A percentile compares a stretch with the other conserved stretches of the same genome.
phyloP scores from a whole-genome alignment of 2,113 vertebrate genomes.

The Verasper variegatus region DNA sequence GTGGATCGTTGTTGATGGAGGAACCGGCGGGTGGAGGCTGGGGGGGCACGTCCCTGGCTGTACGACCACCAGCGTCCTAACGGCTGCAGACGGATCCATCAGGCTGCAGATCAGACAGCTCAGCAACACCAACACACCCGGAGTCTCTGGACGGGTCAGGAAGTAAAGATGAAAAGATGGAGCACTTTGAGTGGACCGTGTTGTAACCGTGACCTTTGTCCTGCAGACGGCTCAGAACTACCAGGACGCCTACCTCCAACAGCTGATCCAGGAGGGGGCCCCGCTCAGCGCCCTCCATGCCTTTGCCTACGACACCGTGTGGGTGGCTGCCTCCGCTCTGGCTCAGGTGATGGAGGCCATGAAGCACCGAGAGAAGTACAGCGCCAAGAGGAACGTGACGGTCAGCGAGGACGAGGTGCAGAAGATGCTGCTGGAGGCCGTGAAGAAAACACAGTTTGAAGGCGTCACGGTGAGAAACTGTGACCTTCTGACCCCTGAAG shows the following conservation, averaged over 20 bases:
- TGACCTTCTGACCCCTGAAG: too few relatives aligned
- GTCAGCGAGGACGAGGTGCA: conserved; percentile 84
- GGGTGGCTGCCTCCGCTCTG: conserved; percentile 90
- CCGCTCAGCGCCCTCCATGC: conserved; percentile 88
- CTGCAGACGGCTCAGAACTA: conserved; percentile 90
- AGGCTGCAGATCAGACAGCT: conserved; percentile 85
- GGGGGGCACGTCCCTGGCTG: conserved; percentile 82
- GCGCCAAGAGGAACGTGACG: conserved; percentile 84
- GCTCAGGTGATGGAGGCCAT: conserved; percentile 87
- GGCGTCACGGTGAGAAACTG: conserved; percentile 90
- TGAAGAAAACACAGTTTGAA: conserved; percentile 90
- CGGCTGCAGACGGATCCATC: conserved; percentile 91
- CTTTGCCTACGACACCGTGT: conserved; percentile 94
- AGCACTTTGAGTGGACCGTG: background rate
- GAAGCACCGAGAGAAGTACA: conserved; percentile 81
- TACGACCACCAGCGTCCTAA: conserved; percentile 81
- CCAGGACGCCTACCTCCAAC: conserved; percentile 86
- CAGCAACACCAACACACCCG: conserved; percentile 81
- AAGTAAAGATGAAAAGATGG: too few relatives aligned
- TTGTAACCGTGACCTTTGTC: background rate
- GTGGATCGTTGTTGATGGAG: conserved; percentile 89
- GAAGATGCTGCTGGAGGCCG: conserved; percentile 87
- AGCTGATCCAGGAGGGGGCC: conserved; percentile 77
- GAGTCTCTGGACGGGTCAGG: conserved; percentile 90
- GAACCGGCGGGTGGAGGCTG: conserved; percentile 81